Conservation (phyloP, 2,113 vertebrate genomes). For the Tetraodon nigroviridis region DNA sequence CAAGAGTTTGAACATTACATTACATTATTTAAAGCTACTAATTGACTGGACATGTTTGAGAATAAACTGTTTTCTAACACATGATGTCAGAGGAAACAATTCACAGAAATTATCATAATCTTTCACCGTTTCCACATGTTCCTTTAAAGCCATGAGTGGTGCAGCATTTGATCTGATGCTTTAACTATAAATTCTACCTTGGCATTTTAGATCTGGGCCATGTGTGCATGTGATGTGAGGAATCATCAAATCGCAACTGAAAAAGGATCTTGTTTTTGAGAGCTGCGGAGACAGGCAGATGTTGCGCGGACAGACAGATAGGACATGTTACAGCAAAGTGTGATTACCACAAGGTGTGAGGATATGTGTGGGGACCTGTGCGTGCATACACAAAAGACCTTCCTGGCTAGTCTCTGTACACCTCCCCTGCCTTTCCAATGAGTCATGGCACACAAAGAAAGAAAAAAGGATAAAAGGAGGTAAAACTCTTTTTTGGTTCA, state of each 20-base stretch:
- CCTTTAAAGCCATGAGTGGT: slow-evolving; percentile 25
- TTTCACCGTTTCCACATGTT: slow-evolving; percentile 31
- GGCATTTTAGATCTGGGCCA: neutral
- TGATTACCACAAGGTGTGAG: slow-evolving; percentile 50
- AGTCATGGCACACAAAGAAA: slow-evolving; percentile 64
- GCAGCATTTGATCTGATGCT: slow-evolving; percentile 33
- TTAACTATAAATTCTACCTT: slow-evolving; percentile 32
- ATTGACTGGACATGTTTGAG: slow-evolving; percentile 7
- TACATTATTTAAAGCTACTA: too few species aligned
- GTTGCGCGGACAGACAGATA: slow-evolving; percentile 52
- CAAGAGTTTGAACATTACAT: too few species aligned
- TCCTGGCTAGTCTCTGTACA: slow-evolving; percentile 48
- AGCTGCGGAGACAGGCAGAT: slow-evolving; percentile 49
- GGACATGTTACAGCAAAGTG: slow-evolving; percentile 62
- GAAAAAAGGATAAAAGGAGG: slow-evolving; percentile 47
- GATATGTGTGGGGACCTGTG: neutral
- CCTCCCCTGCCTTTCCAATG: slow-evolving; percentile 52
- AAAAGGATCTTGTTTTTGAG: slow-evolving; percentile 32
- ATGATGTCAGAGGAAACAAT: slow-evolving; percentile 14
- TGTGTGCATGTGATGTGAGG: neutral
- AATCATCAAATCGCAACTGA: neutral
- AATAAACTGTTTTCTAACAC: slow-evolving; percentile 11
- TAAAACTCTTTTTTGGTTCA: slow-evolving; percentile 52
- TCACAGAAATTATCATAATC: slow-evolving; percentile 34
- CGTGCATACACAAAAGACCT: slow-evolving; percentile 44